A percentile compares a stretch with the other conserved stretches of the same genome.
phyloP scores from a whole-genome alignment of 1,140 invertebrate genomes.

The Cydia strobilella region DNA sequence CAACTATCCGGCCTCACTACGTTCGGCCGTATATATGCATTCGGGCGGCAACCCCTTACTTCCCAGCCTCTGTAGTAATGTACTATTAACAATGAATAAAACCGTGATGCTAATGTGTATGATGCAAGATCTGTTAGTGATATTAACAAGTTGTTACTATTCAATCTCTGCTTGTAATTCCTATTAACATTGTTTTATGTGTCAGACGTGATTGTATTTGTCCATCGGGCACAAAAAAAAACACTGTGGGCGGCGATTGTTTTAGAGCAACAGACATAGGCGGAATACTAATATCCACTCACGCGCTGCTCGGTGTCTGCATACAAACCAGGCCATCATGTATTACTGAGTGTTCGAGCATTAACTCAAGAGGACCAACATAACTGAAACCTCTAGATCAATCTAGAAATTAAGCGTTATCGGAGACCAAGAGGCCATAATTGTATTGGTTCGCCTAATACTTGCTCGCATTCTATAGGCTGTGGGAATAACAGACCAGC shows the following conservation, averaged over 20 bases:
- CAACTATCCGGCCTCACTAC: no score
- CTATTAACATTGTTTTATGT: conserved; percentile 48
- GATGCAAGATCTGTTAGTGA: conserved; percentile 32
- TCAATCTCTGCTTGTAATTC: conserved; percentile 42
- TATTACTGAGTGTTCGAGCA: neutral
- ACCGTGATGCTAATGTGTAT: conserved; percentile 7
- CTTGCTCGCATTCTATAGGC: neutral
- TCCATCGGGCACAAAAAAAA: conserved; percentile 52
- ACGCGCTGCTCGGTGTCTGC: conserved; percentile 26
- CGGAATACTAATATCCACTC: conserved; percentile 49
- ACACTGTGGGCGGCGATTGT: conserved; percentile 51
- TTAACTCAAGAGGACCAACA: neutral
- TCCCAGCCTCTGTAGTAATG: no score
- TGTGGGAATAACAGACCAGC: neutral
- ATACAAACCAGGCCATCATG: conserved; percentile 9
- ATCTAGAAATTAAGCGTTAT: neutral
- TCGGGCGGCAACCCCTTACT: no score
- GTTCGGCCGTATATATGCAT: no score
- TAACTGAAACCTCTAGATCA: neutral
- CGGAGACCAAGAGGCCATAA: neutral
- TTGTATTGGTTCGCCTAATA: neutral
- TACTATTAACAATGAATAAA: neutral
- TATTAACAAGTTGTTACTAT: conserved; percentile 34
- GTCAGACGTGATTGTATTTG: conserved; percentile 50
- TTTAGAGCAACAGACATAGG: conserved; percentile 52